Evolutionary conservation across 2,888 invertebrate genomes (phyloP), one percentile per base, ranked within the genome.

Genomic region (Hypomecis punctinalis): DNA sequence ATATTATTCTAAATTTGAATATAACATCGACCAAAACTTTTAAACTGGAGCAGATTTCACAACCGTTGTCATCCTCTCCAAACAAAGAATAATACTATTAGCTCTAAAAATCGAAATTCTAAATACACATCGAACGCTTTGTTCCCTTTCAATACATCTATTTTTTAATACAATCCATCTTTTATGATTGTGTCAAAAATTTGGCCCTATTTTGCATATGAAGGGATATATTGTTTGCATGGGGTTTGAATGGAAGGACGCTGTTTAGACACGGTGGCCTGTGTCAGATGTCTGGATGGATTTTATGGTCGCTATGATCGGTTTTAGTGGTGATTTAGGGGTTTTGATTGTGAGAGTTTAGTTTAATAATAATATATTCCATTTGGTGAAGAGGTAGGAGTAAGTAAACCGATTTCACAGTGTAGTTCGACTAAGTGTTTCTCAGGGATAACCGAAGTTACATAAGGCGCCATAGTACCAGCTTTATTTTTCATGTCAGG

Each of bases 181-280:
- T 87, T 89, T 90, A 87, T 90, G 85, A 85, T 82, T 85, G 82
- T 85, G 90, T 90, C 91, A 90, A 77, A 82, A 80, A 76, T 77
- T 73, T 69, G 83, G 84, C 80, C 79, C 85, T 80, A 73, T 79
- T 92, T 92, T 91, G 89, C 91, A 92, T 92, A 91, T 90, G 88
- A 92, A 92, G 65, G 70, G 80, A 59, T 59, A 81, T 82, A 83
- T 80, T 78, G 80, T 78, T 73, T 68, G 70, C 42, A 67, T 73
- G 70, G 43, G 46, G 35, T 57, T 53, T 63, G 58, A 43, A 58
- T 63, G 57, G 37, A 35, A 51, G 57, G 58, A 37, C 63, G 40
- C 13, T 43, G 40, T 52, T 70, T 73, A 66, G 69, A 49, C 54
- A 67, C 54, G 72, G 68, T 60, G 61, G 57, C 61, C 61, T 37